These are phyloP conservation scores for Eupsilia transversa DNA, from an alignment of 2,888 invertebrate species.

Conservation along the genomic window DNA sequence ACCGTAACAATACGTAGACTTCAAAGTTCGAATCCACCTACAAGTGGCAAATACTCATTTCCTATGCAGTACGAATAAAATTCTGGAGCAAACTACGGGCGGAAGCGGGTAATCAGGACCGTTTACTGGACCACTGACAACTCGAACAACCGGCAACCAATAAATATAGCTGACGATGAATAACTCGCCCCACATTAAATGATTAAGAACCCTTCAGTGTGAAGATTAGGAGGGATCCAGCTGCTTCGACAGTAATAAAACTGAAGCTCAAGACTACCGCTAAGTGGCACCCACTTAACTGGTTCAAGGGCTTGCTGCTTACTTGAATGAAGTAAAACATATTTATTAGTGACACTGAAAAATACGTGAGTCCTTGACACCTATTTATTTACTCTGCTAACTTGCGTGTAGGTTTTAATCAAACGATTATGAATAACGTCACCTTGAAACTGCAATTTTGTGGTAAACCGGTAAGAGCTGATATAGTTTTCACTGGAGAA, in stretches of 20 bases:
- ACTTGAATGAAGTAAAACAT: background rate
- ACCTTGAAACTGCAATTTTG: slow-evolving; percentile 45
- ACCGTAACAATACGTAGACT: no score
- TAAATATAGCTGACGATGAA: slow-evolving; percentile 55
- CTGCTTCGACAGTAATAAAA: slow-evolving; percentile 8
- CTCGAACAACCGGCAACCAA: slow-evolving; percentile 58
- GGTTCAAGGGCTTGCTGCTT: background rate
- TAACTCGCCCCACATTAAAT: slow-evolving; percentile 34
- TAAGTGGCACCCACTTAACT: background rate
- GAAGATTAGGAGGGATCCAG: background rate
- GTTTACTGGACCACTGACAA: slow-evolving; percentile 67
- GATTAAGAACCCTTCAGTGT: slow-evolving; percentile 40
- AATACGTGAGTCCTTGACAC: slow-evolving; percentile 16
- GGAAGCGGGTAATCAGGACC: slow-evolving; percentile 78
- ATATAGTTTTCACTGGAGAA: slow-evolving; percentile 41
- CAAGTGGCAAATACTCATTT: slow-evolving; percentile 28
- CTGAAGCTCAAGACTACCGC: background rate
- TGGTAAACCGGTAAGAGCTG: slow-evolving; percentile 25
- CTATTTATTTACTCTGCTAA: slow-evolving; percentile 4
- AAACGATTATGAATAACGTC: slow-evolving; percentile 25
- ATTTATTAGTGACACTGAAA: slow-evolving; percentile 14
- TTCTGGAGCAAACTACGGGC: slow-evolving; percentile 66
- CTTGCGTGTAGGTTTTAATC: slow-evolving; percentile 22
- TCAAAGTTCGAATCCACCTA: slow-evolving; percentile 2
- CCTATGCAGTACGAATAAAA: slow-evolving; percentile 25